A percentile compares a stretch with the other conserved stretches of the same genome.
Conservation (phyloP, 2,113 vertebrate species). For the Nannobrachium achirus region DNA sequence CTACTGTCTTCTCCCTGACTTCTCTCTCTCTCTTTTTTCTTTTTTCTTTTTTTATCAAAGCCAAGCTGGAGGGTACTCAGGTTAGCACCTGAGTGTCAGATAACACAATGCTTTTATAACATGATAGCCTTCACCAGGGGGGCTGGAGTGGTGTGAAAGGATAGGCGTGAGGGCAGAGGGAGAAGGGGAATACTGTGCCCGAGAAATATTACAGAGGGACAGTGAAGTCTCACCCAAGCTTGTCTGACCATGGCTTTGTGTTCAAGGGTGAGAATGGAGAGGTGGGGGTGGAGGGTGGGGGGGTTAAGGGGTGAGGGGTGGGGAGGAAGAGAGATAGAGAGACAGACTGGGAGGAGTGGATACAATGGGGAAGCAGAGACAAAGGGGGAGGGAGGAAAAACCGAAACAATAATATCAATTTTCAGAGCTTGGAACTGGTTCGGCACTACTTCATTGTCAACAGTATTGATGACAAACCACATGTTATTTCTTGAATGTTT, state of each 20-base stretch:
- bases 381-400: slow-evolving; percentile 14
- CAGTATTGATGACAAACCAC: slow-evolving; percentile 38
- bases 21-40: background rate
- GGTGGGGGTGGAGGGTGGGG: slow-evolving; percentile 22
- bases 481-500: slow-evolving; percentile 13
- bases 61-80: slow-evolving; percentile 51
- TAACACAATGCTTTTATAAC: slow-evolving; percentile 64
- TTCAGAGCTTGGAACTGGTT: slow-evolving; percentile 52
- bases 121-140: slow-evolving; percentile 67
- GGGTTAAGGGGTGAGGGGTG: slow-evolving; percentile 30
- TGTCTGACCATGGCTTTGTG: slow-evolving; percentile 52
- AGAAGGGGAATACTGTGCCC: slow-evolving; percentile 25
- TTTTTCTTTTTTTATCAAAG: slow-evolving; percentile 39
- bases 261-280: slow-evolving; percentile 16
- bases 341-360: slow-evolving; percentile 51
- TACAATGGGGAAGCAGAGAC: slow-evolving; percentile 53
- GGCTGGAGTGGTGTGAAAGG: slow-evolving; percentile 22
- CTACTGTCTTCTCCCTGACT: slow-evolving; percentile 28
- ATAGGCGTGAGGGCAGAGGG: slow-evolving; percentile 21
- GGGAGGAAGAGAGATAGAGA: slow-evolving; percentile 46
- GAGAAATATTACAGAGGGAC: slow-evolving; percentile 40
- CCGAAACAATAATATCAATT: slow-evolving; percentile 62
- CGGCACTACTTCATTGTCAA: slow-evolving; percentile 28
- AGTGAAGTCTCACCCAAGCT: slow-evolving; percentile 29
- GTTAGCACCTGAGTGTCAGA: slow-evolving; percentile 58